Evolutionary conservation across 2,797 vertebrate genomes (phyloP).

Genomic region (Myotis vivesi): DNA sequence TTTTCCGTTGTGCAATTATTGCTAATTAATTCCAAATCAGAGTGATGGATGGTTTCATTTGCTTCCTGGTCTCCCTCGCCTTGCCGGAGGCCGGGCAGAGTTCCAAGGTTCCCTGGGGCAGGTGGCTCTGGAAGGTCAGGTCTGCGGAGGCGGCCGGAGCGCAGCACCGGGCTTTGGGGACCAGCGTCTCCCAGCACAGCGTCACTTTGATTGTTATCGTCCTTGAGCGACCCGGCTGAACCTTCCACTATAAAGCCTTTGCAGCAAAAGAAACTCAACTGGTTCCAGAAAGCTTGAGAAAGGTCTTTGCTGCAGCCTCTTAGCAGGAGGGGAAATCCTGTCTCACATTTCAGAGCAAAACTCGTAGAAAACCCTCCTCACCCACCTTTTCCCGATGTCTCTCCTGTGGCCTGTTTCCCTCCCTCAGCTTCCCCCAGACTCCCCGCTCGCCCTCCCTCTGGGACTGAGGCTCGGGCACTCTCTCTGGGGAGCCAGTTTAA

Average conservation of each 20-base stretch:
- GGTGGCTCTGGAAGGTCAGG: neutral
- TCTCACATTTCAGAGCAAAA: neutral
- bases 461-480: rapidly evolving
- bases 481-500: neutral
- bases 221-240: neutral
- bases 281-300: neutral
- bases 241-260: rapidly evolving
- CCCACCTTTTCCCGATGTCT: too few relatives aligned
- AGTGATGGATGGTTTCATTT: slow-evolving; percentile 64
- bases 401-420: rapidly evolving
- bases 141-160: rapidly evolving
- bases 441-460: neutral
- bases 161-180: neutral
- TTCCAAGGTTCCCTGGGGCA: neutral
- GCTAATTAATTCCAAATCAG: slow-evolving; percentile 60
- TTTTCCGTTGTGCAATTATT: neutral
- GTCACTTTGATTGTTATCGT: rapidly evolving
- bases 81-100: neutral
- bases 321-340: neutral
- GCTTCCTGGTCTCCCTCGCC: slow-evolving; percentile 18
- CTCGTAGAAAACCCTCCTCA: neutral
- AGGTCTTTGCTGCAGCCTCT: neutral
- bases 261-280: neutral
- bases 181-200: rapidly evolving
- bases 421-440: rapidly evolving